Percentiles rank a stretch among this genome's conserved stretches.
phyloP scores from a whole-genome alignment of 2,113 vertebrate genomes.

The Spilogale gracilis region DNA sequence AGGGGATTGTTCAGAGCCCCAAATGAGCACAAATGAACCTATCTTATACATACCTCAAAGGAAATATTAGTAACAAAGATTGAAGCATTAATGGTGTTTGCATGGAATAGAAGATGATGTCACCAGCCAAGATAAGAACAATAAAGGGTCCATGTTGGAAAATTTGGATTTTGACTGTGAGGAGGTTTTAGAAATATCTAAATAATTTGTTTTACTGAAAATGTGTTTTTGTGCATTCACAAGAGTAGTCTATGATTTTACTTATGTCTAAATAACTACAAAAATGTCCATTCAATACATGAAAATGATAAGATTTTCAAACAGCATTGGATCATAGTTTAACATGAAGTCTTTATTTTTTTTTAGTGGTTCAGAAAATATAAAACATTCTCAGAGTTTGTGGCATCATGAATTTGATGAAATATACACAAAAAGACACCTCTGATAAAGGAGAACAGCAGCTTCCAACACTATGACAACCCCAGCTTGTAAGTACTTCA shows the following conservation, averaged over 20 bases:
- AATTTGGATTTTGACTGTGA: not conserved
- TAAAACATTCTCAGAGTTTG: not conserved
- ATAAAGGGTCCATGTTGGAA: not conserved
- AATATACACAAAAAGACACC: not conserved
- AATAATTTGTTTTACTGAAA: not conserved
- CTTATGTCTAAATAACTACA: not conserved
- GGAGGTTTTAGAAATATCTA: not conserved
- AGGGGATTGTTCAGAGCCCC: not conserved
- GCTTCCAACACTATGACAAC: not conserved
- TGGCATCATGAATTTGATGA: not conserved
- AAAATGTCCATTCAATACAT: not conserved
- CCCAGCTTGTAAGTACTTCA: not conserved
- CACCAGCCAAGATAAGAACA: not conserved
- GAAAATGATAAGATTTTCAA: not conserved
- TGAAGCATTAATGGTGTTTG: not conserved
- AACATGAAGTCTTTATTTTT: not conserved
- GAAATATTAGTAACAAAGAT: not conserved
- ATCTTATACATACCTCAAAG: not conserved
- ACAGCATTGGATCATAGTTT: not conserved
- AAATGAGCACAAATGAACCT: not conserved
- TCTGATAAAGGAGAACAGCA: not conserved
- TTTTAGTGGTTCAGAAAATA: not conserved
- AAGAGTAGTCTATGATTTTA: not conserved
- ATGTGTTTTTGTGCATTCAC: not conserved
- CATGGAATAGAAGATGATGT: not conserved